Base-by-base conservation (phyloP, 1,140 invertebrate genomes). In the Sinonovacula constricta region DNA sequence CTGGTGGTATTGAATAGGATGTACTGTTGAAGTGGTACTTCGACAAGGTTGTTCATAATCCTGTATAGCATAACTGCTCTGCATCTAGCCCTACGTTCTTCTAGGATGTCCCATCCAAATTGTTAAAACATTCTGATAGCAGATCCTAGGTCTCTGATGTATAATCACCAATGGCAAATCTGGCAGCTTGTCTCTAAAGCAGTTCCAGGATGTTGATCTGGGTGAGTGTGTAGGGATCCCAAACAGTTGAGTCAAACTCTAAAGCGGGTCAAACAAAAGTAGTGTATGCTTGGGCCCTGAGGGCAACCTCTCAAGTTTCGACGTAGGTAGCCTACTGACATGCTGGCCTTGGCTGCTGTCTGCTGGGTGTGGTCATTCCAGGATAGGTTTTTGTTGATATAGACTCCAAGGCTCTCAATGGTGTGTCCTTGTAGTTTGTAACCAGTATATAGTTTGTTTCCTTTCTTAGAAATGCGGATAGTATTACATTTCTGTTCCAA, bases 161-260 rank as follows among this genome's bases (percentile, higher is more conserved):
- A 33, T 75, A 65, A 22, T 51, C 45, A 22, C 54, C 34, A 15
- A 15, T 39, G 10, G 28, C 67, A 22, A 33, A 72, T 18, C 72
- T 28, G 14, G 83, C 79, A 60, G 77, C 83, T 45, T 81, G 39
- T 24, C 81, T 54, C 54, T 84, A 81, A 15, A 84, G 78, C 5
- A n/a, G 26, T 49, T 82, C 80, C 22, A 84, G 34, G 5, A 60
- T 34, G 24, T 71, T 36, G 53, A 74, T 74, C 34, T 80, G 22
- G 12, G 33, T 49, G 15, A 67, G 26, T 2, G 45, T 28, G 22
- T 78, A 62, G 28, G 72, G 74, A 59, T 82, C 66, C 80, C 81
- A 84, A 1, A 74, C 77, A 4, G 80, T 68, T 18, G 60, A 63
- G 7, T 68, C 59, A 39, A 79, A 82, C 34, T 82, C 81, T 33